phyloP scores from a whole-genome alignment of 1,140 invertebrate species.

The Achatina immaculata region DNA sequence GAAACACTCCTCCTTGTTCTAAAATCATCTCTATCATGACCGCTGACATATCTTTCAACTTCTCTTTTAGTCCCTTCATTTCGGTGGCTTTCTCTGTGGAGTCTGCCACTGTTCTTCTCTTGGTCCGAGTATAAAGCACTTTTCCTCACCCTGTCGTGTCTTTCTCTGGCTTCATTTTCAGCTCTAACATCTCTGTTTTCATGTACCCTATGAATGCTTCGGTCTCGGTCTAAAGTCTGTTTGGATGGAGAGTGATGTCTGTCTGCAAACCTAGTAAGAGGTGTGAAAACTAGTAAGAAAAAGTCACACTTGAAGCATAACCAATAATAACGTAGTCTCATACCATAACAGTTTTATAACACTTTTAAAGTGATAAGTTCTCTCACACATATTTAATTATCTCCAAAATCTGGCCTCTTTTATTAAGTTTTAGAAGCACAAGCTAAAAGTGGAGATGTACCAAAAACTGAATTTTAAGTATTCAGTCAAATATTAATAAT shows the following conservation, averaged over 20 bases:
- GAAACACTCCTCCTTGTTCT: background rate
- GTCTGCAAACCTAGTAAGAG: background rate
- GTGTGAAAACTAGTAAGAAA: background rate
- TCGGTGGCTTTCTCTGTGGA: background rate
- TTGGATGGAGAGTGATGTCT: background rate
- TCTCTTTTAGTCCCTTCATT: background rate
- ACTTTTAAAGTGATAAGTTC: no score
- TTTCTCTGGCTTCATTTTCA: background rate
- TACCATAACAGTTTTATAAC: no score
- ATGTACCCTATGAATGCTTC: background rate
- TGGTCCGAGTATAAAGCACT: background rate
- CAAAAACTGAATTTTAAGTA: no score
- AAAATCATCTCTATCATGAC: background rate
- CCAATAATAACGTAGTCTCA: no score
- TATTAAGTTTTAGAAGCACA: no score
- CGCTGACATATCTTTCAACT: background rate
- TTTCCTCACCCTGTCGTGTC: background rate
- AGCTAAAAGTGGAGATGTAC: no score
- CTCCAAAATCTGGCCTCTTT: no score
- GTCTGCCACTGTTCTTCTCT: background rate
- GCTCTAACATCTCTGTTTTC: background rate
- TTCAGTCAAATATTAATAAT: no score
- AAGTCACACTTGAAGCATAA: no score
- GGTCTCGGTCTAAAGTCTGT: background rate
- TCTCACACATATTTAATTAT: no score